Evolutionary conservation across 2,888 invertebrate species (phyloP).

Genomic region (Peribatodes rhomboidaria): DNA sequence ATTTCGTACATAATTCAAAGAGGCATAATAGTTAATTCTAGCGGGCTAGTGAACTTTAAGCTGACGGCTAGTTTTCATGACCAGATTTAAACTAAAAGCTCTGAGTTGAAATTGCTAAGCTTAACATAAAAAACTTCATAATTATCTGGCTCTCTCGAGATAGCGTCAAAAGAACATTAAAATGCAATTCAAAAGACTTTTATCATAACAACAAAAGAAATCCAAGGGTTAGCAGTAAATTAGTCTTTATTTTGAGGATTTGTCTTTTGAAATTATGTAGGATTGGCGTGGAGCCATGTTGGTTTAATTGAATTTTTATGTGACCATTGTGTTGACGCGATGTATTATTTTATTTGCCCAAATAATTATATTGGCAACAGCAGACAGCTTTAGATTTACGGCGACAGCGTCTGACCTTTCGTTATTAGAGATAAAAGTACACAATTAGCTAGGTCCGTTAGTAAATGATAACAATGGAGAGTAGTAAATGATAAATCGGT

Average conservation of each 20-base stretch:
- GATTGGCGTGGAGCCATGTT: conserved; percentile 12
- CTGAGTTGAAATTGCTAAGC: not conserved
- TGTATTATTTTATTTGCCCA: conserved; percentile 12
- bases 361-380: conserved; percentile 15
- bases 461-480: too few relatives aligned
- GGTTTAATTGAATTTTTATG: conserved; percentile 16
- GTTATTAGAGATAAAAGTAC: not conserved
- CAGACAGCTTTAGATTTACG: conserved; percentile 6
- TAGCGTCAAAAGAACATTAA: conserved; percentile 16
- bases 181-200: conserved; percentile 11
- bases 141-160: not conserved
- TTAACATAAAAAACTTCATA: conserved; percentile 4
- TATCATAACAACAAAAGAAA: not conserved
- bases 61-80: not conserved
- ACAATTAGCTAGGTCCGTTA: too few relatives aligned
- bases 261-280: not conserved
- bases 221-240: not conserved
- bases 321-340: conserved; percentile 1
- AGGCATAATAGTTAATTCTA: too few relatives aligned
- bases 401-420: conserved; percentile 6
- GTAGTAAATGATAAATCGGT: too few relatives aligned
- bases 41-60: not conserved
- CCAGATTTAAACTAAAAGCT: conserved; percentile 2
- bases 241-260: conserved; percentile 3
- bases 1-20: not conserved